Conservation (phyloP, 2,888 invertebrate species). For the Thymelicus lineola region DNA sequence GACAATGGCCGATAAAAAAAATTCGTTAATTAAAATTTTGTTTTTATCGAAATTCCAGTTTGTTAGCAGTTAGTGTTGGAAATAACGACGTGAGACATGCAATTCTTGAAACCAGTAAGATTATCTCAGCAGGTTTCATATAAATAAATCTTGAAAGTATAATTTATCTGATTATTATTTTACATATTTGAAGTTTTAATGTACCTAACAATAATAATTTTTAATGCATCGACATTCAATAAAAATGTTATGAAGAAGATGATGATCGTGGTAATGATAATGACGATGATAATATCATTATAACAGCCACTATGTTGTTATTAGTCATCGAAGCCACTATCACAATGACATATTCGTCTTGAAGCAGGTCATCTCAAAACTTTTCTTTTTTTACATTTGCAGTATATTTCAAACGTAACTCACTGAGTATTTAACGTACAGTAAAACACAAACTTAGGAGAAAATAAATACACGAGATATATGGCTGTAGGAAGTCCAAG, state of each 20-base stretch:
- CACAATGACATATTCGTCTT: too few relatives aligned
- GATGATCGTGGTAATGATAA: too few relatives aligned
- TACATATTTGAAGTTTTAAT: not conserved
- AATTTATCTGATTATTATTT: not conserved
- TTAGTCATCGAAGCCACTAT: too few relatives aligned
- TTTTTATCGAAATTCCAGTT: constrained; percentile 3
- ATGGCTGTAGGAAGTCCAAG: constrained; percentile 31
- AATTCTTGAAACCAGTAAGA: not conserved
- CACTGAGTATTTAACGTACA: constrained; percentile 1
- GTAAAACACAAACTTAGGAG: constrained; percentile 14
- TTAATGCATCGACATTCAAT: too few relatives aligned
- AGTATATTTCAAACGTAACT: not conserved
- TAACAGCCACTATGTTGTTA: too few relatives aligned
- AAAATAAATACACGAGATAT: constrained; percentile 33
- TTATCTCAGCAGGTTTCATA: not conserved
- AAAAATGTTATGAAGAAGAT: too few relatives aligned
- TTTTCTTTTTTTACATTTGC: not conserved
- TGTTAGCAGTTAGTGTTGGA: not conserved
- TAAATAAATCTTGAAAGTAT: not conserved
- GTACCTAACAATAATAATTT: not conserved
- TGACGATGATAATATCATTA: too few relatives aligned
- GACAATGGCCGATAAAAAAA: too few relatives aligned
- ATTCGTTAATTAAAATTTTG: constrained; percentile 4
- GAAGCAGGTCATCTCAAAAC: too few relatives aligned
- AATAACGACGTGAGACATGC: constrained; percentile 14